phyloP scores from a whole-genome alignment of 2,113 vertebrate genomes.

The Misgurnus anguillicaudatus region DNA sequence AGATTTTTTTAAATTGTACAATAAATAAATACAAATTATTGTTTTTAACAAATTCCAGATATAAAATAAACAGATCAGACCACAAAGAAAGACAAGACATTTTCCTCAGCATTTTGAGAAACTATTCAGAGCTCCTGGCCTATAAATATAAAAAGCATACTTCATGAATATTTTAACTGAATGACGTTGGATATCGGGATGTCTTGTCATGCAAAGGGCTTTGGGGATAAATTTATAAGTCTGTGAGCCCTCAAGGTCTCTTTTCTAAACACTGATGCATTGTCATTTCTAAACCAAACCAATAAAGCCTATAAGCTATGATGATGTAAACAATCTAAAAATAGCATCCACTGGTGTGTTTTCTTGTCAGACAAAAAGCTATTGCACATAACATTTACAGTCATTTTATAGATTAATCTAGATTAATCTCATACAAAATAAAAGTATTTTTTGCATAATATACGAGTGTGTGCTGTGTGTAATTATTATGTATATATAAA shows the following conservation, averaged over 20 bases:
- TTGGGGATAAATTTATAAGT: too few species aligned
- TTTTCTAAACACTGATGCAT: background rate
- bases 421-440: too few species aligned
- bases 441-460: too few species aligned
- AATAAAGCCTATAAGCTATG: background rate
- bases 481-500: too few species aligned
- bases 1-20: too few species aligned
- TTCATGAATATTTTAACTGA: conserved; percentile 3
- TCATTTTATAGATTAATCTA: too few species aligned
- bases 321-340: background rate
- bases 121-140: background rate
- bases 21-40: too few species aligned
- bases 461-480: too few species aligned
- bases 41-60: background rate
- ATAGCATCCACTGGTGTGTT: too few species aligned
- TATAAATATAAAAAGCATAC: background rate
- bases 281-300: background rate
- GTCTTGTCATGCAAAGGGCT: background rate
- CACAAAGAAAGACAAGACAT: background rate
- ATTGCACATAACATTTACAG: too few species aligned
- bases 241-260: background rate
- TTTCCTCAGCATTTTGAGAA: background rate
- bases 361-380: too few species aligned
- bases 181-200: background rate
- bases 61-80: background rate